Base-by-base conservation (phyloP, 2,113 vertebrate genomes). In the Thamnaconus septentrionalis region DNA sequence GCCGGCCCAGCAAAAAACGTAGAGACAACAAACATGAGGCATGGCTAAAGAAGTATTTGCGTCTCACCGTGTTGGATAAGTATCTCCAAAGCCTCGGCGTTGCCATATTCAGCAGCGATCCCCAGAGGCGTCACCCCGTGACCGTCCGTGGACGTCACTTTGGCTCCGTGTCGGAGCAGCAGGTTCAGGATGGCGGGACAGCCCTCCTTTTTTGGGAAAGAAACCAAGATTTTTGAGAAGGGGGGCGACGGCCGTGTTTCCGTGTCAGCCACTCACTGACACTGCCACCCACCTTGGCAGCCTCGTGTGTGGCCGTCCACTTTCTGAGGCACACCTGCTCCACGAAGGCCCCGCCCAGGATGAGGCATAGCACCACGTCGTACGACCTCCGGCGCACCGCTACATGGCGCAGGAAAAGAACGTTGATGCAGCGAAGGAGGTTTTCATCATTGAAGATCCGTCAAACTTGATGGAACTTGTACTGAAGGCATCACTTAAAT, bases 251-350 rank as follows among this genome's bases (percentile, higher is more conserved):
- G 53, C 4, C 43, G 4, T 31, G 18, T 42, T 1, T 3, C 1
- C 4, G 5, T 48, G 49, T 1, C 41, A 12, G 10, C 4, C 1
- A 3, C 3, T 18, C 2, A 42, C 18, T 4, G 7, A 1, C 7
- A 9, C 5, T 0, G 0, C 8, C 18, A 8, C 45, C 78, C 58
- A 89, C 92, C 79, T 94, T 95, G 18, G 93, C 94, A 9, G 94
- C 94, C 87, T 96, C 94, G 1, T 96, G 94, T 56, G 90, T 90
- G 40, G 93, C 92, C 0, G 92, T 95, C 94, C 93, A 94, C 42
- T 82, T 91, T 47, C 85, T 93, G 53, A 87, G 74, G 4, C 93
- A 94, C 0, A 94, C 91, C 76, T 95, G 93, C 75, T 93, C 90
- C 66, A 95, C 90, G 7, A 81, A 89, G 56, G 91, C 85, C 7